Evolutionary conservation across 2,113 vertebrate species (phyloP).

Genomic region (Erythrolamprus reginae): DNA sequence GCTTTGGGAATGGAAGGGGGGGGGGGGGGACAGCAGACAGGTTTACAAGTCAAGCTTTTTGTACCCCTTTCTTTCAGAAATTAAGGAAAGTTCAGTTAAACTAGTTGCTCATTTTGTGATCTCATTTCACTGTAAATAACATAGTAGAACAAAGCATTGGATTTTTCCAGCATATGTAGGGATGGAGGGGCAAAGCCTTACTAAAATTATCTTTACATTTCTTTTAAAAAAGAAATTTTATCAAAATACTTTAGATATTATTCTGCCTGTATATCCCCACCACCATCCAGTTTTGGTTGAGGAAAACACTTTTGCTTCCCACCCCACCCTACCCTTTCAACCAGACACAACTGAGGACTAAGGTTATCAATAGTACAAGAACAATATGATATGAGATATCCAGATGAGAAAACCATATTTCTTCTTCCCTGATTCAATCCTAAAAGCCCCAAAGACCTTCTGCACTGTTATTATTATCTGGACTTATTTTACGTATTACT

Average conservation of each 20-base stretch:
- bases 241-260: not conserved
- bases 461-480: not conserved
- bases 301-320: not conserved
- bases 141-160: not conserved
- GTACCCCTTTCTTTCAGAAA: conserved; percentile 19
- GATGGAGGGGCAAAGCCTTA: not conserved
- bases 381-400: not conserved
- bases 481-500: not conserved
- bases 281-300: not conserved
- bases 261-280: not conserved
- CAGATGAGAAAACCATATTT: not conserved
- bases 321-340: not conserved
- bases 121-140: not conserved
- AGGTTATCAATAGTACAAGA: not conserved
- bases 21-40: accelerated
- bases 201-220: not conserved
- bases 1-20: not conserved
- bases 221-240: not conserved
- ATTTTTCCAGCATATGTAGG: not conserved
- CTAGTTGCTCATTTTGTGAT: conserved; percentile 1
- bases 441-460: not conserved
- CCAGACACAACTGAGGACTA: not conserved
- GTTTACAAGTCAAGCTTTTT: not conserved
- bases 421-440: not conserved
- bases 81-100: conserved; percentile 11